A percentile compares a stretch with the other conserved stretches of the same genome.
These are phyloP conservation scores for Tromatobia lineatoria DNA, from an alignment of 2,888 invertebrate species.

Conservation along the genomic window DNA sequence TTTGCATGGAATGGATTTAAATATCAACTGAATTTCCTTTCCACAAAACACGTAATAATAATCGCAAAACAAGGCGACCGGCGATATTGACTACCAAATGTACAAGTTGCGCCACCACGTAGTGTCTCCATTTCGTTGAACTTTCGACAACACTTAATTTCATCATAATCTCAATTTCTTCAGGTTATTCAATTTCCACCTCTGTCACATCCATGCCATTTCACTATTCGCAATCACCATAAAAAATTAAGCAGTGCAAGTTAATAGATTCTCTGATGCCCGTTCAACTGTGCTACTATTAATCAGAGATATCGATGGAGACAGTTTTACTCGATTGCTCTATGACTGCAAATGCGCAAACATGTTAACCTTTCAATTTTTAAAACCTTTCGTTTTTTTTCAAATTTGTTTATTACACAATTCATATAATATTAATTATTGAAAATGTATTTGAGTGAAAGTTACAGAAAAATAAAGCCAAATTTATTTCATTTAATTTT, in stretches of 20 bases:
- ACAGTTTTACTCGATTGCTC: background rate
- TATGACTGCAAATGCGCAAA: background rate
- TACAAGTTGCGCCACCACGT: slow-evolving; percentile 19
- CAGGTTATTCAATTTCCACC: slow-evolving; percentile 77
- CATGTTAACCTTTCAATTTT: background rate
- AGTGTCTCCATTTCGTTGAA: slow-evolving; percentile 75
- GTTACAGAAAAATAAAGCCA: background rate
- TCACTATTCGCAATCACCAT: background rate
- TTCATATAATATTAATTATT: background rate
- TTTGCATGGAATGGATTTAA: background rate
- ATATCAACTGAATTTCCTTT: background rate
- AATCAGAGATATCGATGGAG: slow-evolving; percentile 4
- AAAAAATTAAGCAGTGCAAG: slow-evolving; percentile 1
- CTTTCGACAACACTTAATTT: slow-evolving; percentile 31
- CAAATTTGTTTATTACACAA: background rate
- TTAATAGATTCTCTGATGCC: slow-evolving; percentile 7
- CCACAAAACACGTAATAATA: background rate
- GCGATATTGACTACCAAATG: slow-evolving; percentile 56
- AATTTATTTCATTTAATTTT: too few relatives aligned
- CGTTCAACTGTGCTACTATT: background rate
- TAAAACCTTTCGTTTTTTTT: too few relatives aligned
- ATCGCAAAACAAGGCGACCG: slow-evolving; percentile 8
- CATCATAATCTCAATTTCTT: too few relatives aligned
- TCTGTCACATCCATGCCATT: slow-evolving; percentile 57
- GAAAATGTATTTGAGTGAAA: background rate